These are phyloP conservation scores for Oxytorus armatus DNA, from an alignment of 2,888 invertebrate species.

Conservation along the genomic window DNA sequence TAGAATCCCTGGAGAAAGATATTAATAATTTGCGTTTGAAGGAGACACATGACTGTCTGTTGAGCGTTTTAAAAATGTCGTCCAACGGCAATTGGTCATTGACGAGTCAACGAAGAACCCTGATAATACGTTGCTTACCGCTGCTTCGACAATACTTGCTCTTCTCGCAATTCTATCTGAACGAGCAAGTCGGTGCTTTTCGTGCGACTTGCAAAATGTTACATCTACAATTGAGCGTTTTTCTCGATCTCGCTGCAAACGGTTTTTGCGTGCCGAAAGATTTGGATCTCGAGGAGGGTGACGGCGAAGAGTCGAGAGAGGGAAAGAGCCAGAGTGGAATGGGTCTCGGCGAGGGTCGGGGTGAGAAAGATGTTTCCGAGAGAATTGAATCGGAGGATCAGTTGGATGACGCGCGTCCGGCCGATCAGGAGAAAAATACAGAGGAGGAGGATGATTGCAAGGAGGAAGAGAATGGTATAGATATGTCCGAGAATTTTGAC, in stretches of 20 bases:
- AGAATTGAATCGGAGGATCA: constrained; percentile 97
- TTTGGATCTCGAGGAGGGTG: constrained; percentile 88
- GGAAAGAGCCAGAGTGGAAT: constrained; percentile 89
- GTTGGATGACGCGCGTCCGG: constrained; percentile 94
- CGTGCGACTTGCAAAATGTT: constrained; percentile 93
- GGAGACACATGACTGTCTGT: constrained; percentile 80
- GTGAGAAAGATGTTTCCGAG: constrained; percentile 97
- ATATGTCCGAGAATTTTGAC: constrained; percentile 98
- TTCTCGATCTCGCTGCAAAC: constrained; percentile 92
- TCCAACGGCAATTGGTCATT: constrained; percentile 34
- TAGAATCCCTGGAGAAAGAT: constrained; percentile 88
- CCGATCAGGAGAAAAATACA: constrained; percentile 90
- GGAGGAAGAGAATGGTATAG: constrained; percentile 96
- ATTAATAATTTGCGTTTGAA: constrained; percentile 86
- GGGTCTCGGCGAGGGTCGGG: constrained; percentile 97
- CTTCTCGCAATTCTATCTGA: constrained; percentile 91
- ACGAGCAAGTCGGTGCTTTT: constrained; percentile 91
- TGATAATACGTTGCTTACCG: constrained; percentile 86
- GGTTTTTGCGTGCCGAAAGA: constrained; percentile 98
- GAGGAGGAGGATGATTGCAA: constrained; percentile 91
- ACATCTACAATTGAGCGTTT: constrained; percentile 92
- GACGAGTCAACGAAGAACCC: constrained; percentile 63
- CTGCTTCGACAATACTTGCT: constrained; percentile 91
- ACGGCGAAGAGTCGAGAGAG: constrained; percentile 86
- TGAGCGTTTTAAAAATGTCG: constrained; percentile 77